These are phyloP conservation scores for Drosophila rhopaloa DNA, from an alignment of 1,140 invertebrate genomes.

Conservation along the genomic window DNA sequence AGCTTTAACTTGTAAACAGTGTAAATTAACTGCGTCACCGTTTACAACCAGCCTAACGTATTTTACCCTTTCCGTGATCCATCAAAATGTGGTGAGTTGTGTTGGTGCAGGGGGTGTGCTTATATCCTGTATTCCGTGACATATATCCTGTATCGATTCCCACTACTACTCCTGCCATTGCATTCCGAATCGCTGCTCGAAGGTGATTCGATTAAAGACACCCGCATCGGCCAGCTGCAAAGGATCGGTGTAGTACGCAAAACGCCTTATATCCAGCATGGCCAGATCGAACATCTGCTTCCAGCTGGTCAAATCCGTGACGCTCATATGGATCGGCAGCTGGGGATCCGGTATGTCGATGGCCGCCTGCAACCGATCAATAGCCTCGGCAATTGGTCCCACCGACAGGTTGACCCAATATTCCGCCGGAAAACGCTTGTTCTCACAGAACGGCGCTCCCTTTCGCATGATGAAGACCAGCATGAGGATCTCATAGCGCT, in stretches of 20 bases:
- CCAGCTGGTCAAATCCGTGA: slow-evolving; percentile 78
- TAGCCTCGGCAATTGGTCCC: slow-evolving; percentile 76
- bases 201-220: slow-evolving; percentile 73
- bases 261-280: slow-evolving; percentile 75
- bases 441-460: slow-evolving; percentile 79
- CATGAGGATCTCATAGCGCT: slow-evolving; percentile 80
- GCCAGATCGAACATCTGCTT: slow-evolving; percentile 80
- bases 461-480: slow-evolving; percentile 81
- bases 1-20: too few species aligned
- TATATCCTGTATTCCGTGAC: not conserved
- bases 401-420: slow-evolving; percentile 81
- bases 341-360: slow-evolving; percentile 82
- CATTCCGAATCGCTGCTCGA: slow-evolving; percentile 76
- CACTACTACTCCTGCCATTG: slow-evolving; percentile 72
- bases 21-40: too few species aligned
- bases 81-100: not conserved
- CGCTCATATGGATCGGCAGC: slow-evolving; percentile 79
- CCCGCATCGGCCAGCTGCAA: slow-evolving; percentile 76
- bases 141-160: slow-evolving; percentile 2
- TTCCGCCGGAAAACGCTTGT: slow-evolving; percentile 76
- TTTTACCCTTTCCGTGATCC: not conserved
- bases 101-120: slow-evolving; percentile 2
- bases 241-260: slow-evolving; percentile 77
- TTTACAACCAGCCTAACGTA: too few species aligned
- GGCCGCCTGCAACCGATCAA: slow-evolving; percentile 73